A percentile compares a stretch with the other conserved stretches of the same genome.
Conservation (phyloP, 2,888 invertebrate species). For the Harmothoe impar region DNA sequence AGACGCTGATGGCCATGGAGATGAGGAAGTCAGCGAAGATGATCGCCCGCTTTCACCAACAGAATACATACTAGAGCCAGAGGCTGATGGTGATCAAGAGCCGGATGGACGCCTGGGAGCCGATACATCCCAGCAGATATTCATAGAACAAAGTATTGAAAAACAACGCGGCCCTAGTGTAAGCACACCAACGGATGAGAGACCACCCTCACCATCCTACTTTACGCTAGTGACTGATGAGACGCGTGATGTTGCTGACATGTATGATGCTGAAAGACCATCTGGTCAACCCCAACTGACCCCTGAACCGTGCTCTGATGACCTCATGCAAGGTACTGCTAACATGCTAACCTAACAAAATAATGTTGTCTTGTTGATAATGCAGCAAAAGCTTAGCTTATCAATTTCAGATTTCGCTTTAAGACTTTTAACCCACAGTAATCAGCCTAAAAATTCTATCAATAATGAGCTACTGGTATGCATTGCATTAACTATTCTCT, state of each 20-base stretch:
- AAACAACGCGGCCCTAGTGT: slow-evolving; percentile 63
- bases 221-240: slow-evolving; percentile 76
- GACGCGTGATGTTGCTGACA: slow-evolving; percentile 49
- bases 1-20: slow-evolving; percentile 39
- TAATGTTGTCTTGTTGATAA: background rate
- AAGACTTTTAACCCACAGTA: background rate
- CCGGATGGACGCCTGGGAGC: slow-evolving; percentile 76
- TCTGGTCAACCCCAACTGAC: slow-evolving; percentile 44
- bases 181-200: slow-evolving; percentile 70
- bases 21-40: slow-evolving; percentile 61
- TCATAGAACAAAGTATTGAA: slow-evolving; percentile 78
- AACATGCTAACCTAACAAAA: slow-evolving; percentile 29
- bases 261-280: slow-evolving; percentile 36
- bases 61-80: slow-evolving; percentile 77
- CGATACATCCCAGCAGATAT: slow-evolving; percentile 80
- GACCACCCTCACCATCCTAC: slow-evolving; percentile 82
- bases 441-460: background rate
- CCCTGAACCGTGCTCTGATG: slow-evolving; percentile 38
- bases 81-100: slow-evolving; percentile 72
- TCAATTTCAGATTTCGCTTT: background rate
- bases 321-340: slow-evolving; percentile 52
- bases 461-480: background rate
- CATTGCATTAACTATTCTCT: slow-evolving; percentile 9
- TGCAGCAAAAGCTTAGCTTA: slow-evolving; percentile 24
- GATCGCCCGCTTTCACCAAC: slow-evolving; percentile 78